Evolutionary conservation across 2,888 invertebrate species (phyloP).

Genomic region (Eupithecia subumbrata): DNA sequence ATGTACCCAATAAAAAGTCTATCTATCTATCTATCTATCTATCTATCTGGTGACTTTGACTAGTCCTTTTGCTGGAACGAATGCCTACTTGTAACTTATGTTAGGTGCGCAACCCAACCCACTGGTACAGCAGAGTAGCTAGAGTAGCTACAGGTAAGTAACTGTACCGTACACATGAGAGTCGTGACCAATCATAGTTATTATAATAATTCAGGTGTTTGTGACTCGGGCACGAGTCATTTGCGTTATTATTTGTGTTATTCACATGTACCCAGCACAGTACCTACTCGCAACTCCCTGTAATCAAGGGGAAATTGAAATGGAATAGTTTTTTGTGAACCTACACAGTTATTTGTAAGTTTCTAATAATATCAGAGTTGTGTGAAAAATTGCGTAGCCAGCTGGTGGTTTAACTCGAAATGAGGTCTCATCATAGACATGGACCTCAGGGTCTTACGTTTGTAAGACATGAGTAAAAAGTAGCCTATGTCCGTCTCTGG

Average conservation of each 20-base stretch:
- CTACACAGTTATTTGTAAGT: not conserved
- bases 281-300: not conserved
- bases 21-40: no score
- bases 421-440: not conserved
- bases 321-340: slow-evolving; percentile 5
- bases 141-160: not conserved
- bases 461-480: not conserved
- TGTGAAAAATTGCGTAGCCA: not conserved
- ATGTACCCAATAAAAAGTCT: no score
- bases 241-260: slow-evolving; percentile 11
- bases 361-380: not conserved
- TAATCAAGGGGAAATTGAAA: slow-evolving; percentile 16
- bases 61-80: not conserved
- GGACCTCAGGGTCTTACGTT: not conserved
- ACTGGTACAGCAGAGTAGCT: not conserved
- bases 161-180: slow-evolving; percentile 12
- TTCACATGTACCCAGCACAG: not conserved
- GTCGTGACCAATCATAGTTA: slow-evolving; percentile 30
- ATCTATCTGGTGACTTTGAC: not conserved
- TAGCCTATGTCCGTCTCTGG: no score
- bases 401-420: not conserved
- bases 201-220: slow-evolving; percentile 27
- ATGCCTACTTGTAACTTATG: not conserved
- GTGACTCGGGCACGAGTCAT: slow-evolving; percentile 26
- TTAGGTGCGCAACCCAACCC: not conserved